A percentile compares a stretch with the other conserved stretches of the same genome.
Evolutionary conservation across 2,113 vertebrate genomes (phyloP).

Genomic region (Entosphenus tridentatus): DNA sequence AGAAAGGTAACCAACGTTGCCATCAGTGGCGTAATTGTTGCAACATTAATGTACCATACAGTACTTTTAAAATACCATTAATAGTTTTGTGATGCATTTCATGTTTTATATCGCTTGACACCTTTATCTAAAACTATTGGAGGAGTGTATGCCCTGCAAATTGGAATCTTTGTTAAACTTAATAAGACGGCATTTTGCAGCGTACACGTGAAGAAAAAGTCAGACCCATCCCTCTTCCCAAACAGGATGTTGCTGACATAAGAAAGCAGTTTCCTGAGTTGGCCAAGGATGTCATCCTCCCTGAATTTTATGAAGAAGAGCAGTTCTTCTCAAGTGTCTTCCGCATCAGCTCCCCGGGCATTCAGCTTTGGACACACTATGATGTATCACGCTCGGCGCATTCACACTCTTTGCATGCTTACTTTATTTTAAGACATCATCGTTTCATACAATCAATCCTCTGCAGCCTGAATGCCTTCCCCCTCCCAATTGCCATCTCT

Average conservation of each 20-base stretch:
- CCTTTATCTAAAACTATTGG: neutral
- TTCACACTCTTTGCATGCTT: too few relatives aligned
- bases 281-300: conserved; percentile 49
- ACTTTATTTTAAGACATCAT: too few relatives aligned
- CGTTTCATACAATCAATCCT: too few relatives aligned
- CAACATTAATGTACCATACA: neutral
- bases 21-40: neutral
- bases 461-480: too few relatives aligned
- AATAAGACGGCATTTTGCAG: neutral
- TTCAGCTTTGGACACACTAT: conserved; percentile 93
- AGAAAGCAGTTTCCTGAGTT: conserved; percentile 60
- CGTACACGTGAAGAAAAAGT: neutral
- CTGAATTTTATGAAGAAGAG: conserved; percentile 50
- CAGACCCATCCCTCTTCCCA: neutral
- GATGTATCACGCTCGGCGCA: conserved; percentile 33
- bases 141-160: neutral
- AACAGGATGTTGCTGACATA: conserved; percentile 67
- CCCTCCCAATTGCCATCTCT: too few relatives aligned
- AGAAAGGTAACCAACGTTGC: conserved; percentile 39
- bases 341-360: conserved; percentile 67
- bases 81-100: neutral
- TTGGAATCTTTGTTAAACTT: neutral
- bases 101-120: neutral
- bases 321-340: conserved; percentile 86
- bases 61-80: neutral